Evolutionary conservation across 2,888 invertebrate species (phyloP).

Genomic region (Cerastis leucographa): DNA sequence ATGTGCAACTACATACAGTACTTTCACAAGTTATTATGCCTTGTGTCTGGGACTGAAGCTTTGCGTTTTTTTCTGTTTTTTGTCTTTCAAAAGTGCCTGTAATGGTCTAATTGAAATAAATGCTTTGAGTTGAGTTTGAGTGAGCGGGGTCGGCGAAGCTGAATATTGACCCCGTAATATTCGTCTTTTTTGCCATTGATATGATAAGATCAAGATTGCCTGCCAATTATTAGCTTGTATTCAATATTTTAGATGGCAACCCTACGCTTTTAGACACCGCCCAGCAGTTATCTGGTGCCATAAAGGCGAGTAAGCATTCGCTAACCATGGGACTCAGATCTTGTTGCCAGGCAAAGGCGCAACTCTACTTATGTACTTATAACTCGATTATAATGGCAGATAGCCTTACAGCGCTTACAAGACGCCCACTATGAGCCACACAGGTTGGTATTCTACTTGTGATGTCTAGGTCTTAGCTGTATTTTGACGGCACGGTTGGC

Average conservation of each 20-base stretch:
- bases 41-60: too few species aligned
- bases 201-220: not conserved
- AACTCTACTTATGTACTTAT: slow-evolving; percentile 12
- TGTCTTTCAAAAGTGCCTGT: too few species aligned
- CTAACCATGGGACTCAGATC: slow-evolving; percentile 42
- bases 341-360: slow-evolving; percentile 36
- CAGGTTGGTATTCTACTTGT: not conserved
- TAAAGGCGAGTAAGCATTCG: slow-evolving; percentile 56
- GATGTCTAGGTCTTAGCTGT: not conserved
- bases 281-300: slow-evolving; percentile 53
- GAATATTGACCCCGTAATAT: too few species aligned
- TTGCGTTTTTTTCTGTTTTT: too few species aligned
- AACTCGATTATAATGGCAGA: not conserved
- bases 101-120: too few species aligned
- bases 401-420: not conserved
- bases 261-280: slow-evolving; percentile 34
- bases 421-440: not conserved
- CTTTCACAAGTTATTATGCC: too few species aligned
- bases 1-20: too few species aligned
- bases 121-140: too few species aligned
- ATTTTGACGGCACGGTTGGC: too few species aligned
- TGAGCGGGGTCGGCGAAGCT: too few species aligned
- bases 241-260: slow-evolving; percentile 27
- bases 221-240: not conserved
- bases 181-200: not conserved